Conservation (phyloP, 2,888 invertebrate genomes). For the Neria commutata region DNA sequence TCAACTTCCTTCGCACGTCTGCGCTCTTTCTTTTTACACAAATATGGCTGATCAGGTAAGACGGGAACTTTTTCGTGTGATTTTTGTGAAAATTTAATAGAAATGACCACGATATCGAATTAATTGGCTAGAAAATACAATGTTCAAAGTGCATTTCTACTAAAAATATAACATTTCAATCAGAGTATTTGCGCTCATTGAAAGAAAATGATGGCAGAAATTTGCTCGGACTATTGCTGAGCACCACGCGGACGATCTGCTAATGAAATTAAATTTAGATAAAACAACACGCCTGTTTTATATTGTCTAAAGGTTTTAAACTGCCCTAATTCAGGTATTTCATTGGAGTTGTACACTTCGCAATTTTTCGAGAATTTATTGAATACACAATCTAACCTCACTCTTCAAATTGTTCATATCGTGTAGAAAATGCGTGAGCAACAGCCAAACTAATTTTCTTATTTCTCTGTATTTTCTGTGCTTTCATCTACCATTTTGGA, state of each 20-base stretch:
- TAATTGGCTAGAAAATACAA: constrained; percentile 30
- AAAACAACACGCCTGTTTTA: constrained; percentile 80
- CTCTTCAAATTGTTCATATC: constrained; percentile 48
- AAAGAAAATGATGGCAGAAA: neutral
- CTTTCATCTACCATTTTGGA: constrained; percentile 26
- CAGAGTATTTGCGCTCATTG: constrained; percentile 7
- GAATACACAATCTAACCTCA: constrained; percentile 42
- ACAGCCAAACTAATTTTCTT: constrained; percentile 21
- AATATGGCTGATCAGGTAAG: constrained; percentile 86
- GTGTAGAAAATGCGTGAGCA: constrained; percentile 35
- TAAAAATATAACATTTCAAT: constrained; percentile 6
- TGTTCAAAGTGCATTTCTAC: constrained; percentile 10
- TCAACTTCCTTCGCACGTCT: neutral
- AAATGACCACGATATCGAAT: constrained; percentile 13
- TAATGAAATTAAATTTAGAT: constrained; percentile 72
- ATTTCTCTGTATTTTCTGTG: constrained; percentile 1
- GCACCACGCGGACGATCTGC: constrained; percentile 81
- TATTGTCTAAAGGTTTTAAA: constrained; percentile 91
- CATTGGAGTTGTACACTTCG: too few species aligned
- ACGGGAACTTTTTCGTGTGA: constrained; percentile 41
- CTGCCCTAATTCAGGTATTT: constrained; percentile 95
- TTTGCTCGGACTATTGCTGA: constrained; percentile 27
- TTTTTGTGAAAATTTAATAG: constrained; percentile 10
- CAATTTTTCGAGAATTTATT: constrained; percentile 35
- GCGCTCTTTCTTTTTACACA: constrained; percentile 61